A percentile compares a stretch with the other conserved stretches of the same genome.
These are phyloP conservation scores for Agrotis exclamationis DNA, from an alignment of 2,888 invertebrate genomes.

Conservation along the genomic window DNA sequence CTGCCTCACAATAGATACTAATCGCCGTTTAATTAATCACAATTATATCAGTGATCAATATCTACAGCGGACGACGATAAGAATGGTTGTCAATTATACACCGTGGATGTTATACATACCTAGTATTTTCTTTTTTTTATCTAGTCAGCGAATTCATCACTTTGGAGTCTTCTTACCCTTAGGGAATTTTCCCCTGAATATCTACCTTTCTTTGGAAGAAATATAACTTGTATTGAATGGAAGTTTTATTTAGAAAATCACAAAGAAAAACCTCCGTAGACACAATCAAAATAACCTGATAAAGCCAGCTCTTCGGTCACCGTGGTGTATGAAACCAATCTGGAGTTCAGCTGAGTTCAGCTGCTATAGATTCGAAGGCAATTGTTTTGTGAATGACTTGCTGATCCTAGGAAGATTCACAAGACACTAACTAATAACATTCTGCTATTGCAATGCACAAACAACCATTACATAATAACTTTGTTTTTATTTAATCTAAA, in stretches of 20 bases:
- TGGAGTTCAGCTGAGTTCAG: not conserved
- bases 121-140: no score
- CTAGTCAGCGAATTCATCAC: not conserved
- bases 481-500: conserved; percentile 30
- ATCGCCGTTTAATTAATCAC: conserved; percentile 28
- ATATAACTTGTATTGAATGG: no score
- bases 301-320: no score
- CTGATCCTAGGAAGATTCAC: not conserved
- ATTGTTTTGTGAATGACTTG: conserved; percentile 2
- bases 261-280: no score
- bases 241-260: no score
- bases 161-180: not conserved
- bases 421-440: conserved; percentile 20
- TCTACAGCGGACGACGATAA: not conserved
- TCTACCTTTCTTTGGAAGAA: no score
- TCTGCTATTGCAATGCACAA: not conserved
- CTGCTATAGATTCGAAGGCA: not conserved
- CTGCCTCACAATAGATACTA: conserved; percentile 28
- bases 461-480: conserved; percentile 15
- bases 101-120: no score
- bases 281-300: not conserved
- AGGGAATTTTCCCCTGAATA: no score
- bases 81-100: not conserved
- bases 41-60: conserved; percentile 29
- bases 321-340: not conserved